Conservation (phyloP, 2,113 vertebrate species). For the Natator depressus region DNA sequence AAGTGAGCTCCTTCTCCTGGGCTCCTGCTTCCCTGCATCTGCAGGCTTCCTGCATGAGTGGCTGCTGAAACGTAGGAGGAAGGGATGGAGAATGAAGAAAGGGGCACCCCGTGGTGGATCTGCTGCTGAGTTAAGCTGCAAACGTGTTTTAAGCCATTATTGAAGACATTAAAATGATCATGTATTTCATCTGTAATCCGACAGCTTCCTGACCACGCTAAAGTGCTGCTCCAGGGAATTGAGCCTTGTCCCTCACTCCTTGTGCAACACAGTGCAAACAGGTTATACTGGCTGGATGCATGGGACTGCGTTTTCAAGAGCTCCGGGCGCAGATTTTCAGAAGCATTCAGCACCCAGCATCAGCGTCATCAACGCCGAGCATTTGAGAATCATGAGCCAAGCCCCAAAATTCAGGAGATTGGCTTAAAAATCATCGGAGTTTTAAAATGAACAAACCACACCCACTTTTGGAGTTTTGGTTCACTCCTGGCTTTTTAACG, state of each 20-base stretch:
- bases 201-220: rapidly evolving
- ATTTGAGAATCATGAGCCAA: not conserved
- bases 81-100: not conserved
- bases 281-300: too few species aligned
- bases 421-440: not conserved
- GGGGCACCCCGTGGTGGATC: rapidly evolving
- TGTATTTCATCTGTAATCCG: not conserved
- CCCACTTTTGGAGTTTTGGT: not conserved
- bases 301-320: not conserved
- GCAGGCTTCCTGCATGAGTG: not conserved
- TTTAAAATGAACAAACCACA: not conserved
- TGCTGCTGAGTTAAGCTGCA: not conserved
- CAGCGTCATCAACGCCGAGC: not conserved
- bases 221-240: not conserved
- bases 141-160: not conserved
- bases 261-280: not conserved
- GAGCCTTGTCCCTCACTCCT: not conserved
- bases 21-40: not conserved
- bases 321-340: not conserved
- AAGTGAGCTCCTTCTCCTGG: not conserved
- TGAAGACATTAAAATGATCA: rapidly evolving
- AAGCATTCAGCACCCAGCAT: not conserved
- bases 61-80: not conserved
- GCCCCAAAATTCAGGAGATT: not conserved
- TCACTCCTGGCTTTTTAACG: not conserved